Evolutionary conservation across 2,797 vertebrate genomes (phyloP), one percentile per base, ranked within the genome.

Genomic region (Microctenopoma lineatum): DNA sequence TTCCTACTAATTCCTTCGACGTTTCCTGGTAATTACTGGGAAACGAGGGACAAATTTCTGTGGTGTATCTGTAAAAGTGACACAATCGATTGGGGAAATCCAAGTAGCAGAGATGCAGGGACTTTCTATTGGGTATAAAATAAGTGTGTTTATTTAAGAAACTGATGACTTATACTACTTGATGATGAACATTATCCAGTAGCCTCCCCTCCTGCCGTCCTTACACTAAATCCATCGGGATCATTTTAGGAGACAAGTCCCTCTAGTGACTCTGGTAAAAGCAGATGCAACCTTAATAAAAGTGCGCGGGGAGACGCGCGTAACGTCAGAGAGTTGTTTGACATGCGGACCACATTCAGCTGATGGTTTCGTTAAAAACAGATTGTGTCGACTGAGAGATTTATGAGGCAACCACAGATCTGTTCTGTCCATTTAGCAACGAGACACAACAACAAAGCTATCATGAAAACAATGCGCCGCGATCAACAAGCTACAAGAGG

Each of bases 231-330:
- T 70, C 34, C 16, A 29, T 29, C 5, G 27, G 27, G 27, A 29
- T 29, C 5, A 6, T 29, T 29, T 29, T 29, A 29, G 27, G 27
- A 29, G 15, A 15, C 51, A 48, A 52, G 39, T 32, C 38, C 36
- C 51, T 14, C 7, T 32, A 44, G 25, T 46, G 34, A 44, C 56
- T 57, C 42, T 51, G 38, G 14, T 48, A 67, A 62, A 62, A 59
- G 58, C 32, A 69, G 16, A 57, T n/a, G 34, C 2, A 34, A n/a
- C 7, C 29, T 52, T 25, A 61, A 51, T 34, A 44, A 13, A 9
- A 53, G 7, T 18, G 15, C 26, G 8, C 18, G 25, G 26, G 52
- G 6, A 14, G 9, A 7, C 15, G 12, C 15, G 34, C 29, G 34
- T 15, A 50, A 27, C 14, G 39, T 36, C 36, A 7, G 36, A 21